phyloP scores from a whole-genome alignment of 2,888 invertebrate genomes.

The Argyra leucocephala region DNA sequence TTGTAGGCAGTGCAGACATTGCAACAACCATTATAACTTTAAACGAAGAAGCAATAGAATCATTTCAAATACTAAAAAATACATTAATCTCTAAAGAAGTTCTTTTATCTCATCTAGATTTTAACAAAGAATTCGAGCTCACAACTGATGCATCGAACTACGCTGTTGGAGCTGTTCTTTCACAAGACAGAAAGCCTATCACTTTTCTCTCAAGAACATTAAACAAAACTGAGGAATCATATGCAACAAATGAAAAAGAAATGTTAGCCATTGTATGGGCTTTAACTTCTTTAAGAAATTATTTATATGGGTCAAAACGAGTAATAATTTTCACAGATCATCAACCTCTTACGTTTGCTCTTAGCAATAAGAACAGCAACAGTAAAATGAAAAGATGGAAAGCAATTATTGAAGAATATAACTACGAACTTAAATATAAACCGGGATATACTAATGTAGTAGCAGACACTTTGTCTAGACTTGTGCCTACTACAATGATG shows the following conservation, averaged over 20 bases:
- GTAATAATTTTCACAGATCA: constrained; percentile 21
- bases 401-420: constrained; percentile 17
- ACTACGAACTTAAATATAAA: constrained; percentile 19
- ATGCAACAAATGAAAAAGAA: constrained; percentile 20
- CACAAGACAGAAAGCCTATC: constrained; percentile 16
- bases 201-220: constrained; percentile 20
- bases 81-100: constrained; percentile 18
- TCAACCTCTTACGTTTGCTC: constrained; percentile 20
- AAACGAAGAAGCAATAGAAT: constrained; percentile 12
- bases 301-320: constrained; percentile 18
- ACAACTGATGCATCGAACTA: constrained; percentile 18
- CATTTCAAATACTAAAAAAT: constrained; percentile 18
- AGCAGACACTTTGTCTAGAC: constrained; percentile 15
- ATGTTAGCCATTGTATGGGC: constrained; percentile 20
- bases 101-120: constrained; percentile 15
- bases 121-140: constrained; percentile 17
- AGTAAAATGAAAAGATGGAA: constrained; percentile 19
- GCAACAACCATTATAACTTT: constrained; percentile 15
- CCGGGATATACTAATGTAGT: constrained; percentile 17
- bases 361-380: constrained; percentile 20
- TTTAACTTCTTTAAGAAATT: constrained; percentile 17
- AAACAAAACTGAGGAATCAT: constrained; percentile 20
- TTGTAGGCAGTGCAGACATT: no score
- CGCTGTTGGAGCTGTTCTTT: constrained; percentile 16
- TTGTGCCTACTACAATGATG: constrained; percentile 1